A percentile compares a stretch with the other conserved stretches of the same genome.
Conservation (phyloP, 2,113 vertebrate species). For the Pachypanchax playfairii region DNA sequence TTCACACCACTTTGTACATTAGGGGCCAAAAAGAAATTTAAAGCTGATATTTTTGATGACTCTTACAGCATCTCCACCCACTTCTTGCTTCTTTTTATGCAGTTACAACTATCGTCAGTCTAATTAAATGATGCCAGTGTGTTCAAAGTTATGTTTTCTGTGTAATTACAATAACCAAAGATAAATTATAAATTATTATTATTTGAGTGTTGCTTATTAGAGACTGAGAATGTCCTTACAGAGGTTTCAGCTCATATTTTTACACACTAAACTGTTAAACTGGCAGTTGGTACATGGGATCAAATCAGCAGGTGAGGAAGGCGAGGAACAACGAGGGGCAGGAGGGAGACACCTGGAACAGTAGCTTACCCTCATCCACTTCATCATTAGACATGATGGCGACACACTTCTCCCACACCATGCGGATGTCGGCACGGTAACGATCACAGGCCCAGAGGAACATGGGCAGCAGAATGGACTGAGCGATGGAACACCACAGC, state of each 20-base stretch:
- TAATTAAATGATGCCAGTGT: not conserved
- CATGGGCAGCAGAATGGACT: conserved; percentile 89
- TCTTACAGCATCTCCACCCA: not conserved
- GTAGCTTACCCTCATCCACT: conserved; percentile 83
- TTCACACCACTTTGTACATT: too few relatives aligned
- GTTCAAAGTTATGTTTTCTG: not conserved
- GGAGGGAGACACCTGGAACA: conserved; percentile 1
- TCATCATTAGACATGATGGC: conserved; percentile 91
- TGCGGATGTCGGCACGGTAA: conserved; percentile 87
- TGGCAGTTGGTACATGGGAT: conserved; percentile 22
- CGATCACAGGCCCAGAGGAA: conserved; percentile 93
- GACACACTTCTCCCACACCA: conserved; percentile 90
- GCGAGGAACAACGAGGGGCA: conserved; percentile 25
- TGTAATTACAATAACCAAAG: not conserved
- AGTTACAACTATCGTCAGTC: not conserved
- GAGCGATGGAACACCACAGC: conserved; percentile 91
- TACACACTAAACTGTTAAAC: conserved; percentile 6
- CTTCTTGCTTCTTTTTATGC: not conserved
- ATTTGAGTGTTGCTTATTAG: not conserved
- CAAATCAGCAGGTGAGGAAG: conserved; percentile 37
- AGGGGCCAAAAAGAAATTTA: too few relatives aligned
- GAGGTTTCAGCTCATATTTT: not conserved
- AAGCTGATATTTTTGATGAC: too few relatives aligned
- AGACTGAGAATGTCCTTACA: not conserved
- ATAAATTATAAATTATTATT: not conserved